phyloP scores from a whole-genome alignment of 2,113 vertebrate genomes.

The Miniopterus natalensis region DNA sequence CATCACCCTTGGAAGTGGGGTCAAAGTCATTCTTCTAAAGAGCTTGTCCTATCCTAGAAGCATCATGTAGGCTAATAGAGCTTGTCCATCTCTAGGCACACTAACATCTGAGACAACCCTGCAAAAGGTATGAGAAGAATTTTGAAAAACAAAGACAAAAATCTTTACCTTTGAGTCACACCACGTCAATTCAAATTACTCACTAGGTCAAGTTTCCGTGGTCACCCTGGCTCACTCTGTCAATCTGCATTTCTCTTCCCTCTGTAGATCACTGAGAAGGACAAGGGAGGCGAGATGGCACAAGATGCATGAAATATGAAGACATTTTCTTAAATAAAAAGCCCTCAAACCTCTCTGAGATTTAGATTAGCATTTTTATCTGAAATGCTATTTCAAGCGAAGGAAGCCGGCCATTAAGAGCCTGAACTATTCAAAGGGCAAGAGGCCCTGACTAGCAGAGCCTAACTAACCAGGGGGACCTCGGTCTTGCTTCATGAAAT shows the following conservation, averaged over 20 bases:
- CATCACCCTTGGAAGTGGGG: not conserved
- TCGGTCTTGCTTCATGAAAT: not conserved
- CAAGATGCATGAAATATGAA: not conserved
- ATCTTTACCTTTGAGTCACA: not conserved
- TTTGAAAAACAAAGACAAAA: slow-evolving; percentile 22
- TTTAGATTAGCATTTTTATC: not conserved
- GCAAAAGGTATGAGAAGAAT: slow-evolving; percentile 52
- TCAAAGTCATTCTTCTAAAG: slow-evolving; percentile 1
- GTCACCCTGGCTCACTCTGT: not conserved
- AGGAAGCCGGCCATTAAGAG: not conserved
- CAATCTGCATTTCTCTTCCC: slow-evolving; percentile 89
- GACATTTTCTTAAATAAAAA: slow-evolving; percentile 17
- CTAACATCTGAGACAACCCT: slow-evolving; percentile 32
- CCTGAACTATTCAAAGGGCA: not conserved
- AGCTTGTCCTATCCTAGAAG: slow-evolving; percentile 54
- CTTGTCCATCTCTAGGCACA: not conserved
- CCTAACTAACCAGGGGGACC: not conserved
- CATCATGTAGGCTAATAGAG: slow-evolving; percentile 20
- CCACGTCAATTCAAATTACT: slow-evolving; percentile 64
- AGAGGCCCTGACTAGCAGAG: not conserved
- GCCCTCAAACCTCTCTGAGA: not conserved
- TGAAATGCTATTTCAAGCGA: slow-evolving; percentile 46
- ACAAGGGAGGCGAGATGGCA: slow-evolving; percentile 20
- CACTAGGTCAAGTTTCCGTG: slow-evolving; percentile 54
- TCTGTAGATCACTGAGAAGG: slow-evolving; percentile 91